Conservation (phyloP, 2,888 invertebrate genomes). For the Noctua pronuba region DNA sequence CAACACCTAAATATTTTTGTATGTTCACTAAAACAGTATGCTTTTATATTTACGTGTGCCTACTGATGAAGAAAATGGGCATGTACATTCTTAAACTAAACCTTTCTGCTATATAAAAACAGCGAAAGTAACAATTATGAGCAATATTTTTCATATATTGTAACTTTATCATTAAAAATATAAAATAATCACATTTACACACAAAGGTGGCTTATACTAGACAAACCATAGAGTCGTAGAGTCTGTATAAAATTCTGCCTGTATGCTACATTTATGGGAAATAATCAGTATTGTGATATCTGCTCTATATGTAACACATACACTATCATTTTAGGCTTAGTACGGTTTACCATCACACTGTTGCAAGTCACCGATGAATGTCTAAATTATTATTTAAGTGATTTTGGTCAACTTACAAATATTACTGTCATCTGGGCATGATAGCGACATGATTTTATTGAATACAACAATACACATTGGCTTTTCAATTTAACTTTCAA, state of each 20-base stretch:
- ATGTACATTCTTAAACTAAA: not conserved
- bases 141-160: conserved; percentile 4
- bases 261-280: conserved; percentile 4
- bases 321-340: conserved; percentile 21
- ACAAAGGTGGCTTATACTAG: conserved; percentile 38
- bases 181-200: not conserved
- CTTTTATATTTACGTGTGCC: not conserved
- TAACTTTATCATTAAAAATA: not conserved
- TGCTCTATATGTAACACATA: conserved; percentile 16
- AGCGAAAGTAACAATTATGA: not conserved
- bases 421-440: not conserved
- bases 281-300: conserved; percentile 58
- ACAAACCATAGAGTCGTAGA: conserved; percentile 25
- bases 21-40: not conserved
- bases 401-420: not conserved
- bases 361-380: not conserved
- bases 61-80: not conserved
- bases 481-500: not conserved
- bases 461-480: not conserved
- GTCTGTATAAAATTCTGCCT: conserved; percentile 15
- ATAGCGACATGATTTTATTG: not conserved
- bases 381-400: not conserved
- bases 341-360: conserved; percentile 20
- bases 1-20: not conserved
- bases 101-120: not conserved